Conservation (phyloP, 2,888 invertebrate species). For the Lysandra coridon region DNA sequence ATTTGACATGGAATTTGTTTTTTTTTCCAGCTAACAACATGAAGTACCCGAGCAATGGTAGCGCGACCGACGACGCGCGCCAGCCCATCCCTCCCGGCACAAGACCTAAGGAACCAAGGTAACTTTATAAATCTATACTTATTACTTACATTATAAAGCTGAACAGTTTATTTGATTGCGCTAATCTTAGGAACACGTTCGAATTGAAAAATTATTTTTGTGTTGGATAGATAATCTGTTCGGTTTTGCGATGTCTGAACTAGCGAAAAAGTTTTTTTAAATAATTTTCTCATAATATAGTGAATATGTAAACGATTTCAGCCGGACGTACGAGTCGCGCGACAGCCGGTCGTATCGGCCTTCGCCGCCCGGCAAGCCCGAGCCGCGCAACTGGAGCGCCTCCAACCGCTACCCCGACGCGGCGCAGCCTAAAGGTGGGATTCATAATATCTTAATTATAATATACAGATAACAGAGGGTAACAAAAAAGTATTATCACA, state of each 20-base stretch:
- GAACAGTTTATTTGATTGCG: no score
- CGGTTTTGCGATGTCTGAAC: no score
- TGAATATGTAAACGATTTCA: conserved; percentile 37
- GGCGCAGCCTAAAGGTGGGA: conserved; percentile 56
- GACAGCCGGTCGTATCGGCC: conserved; percentile 65
- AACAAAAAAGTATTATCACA: no score
- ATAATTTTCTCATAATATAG: no score
- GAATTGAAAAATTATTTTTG: no score
- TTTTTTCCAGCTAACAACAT: conserved; percentile 58
- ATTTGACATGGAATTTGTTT: conserved; percentile 1
- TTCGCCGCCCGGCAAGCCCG: conserved; percentile 69
- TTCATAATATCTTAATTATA: no score
- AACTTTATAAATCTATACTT: conserved; percentile 6
- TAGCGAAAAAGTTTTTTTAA: no score
- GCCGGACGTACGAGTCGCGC: conserved; percentile 67
- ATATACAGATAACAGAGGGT: no score
- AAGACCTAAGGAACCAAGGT: conserved; percentile 73
- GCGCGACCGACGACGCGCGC: conserved; percentile 63
- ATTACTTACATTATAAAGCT: no score
- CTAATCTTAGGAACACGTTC: no score
- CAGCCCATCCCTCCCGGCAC: conserved; percentile 73
- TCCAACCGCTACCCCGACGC: conserved; percentile 66
- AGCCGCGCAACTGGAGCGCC: conserved; percentile 65
- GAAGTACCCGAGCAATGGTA: conserved; percentile 72
- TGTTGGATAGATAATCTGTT: no score